Evolutionary conservation across 35 echinoderm and acorn worm genomes (phyloP), one percentile per base, ranked within the genome.

Genomic region (Ophiothrix spiculata): DNA sequence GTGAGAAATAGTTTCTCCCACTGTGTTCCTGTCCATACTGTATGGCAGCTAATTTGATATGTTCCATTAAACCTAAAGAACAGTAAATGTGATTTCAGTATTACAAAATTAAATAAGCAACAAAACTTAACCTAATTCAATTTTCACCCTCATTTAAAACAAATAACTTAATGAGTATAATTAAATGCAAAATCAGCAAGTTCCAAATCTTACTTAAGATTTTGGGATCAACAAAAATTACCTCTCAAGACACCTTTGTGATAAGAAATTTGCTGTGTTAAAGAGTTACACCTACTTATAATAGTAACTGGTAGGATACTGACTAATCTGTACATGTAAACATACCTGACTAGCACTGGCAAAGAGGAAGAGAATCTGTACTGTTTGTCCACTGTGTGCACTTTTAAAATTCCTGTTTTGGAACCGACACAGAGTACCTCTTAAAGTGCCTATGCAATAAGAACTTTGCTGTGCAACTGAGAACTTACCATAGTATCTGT

Each of bases 331-430:
- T 19, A 88, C 92, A 83, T 94, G 92, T 13, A 88, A 84, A 54
- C 90, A 88, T 11, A 94, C 56, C 74, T 94, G 92, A 46, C 92
- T 94, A 29, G 88, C 88, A 36, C 92, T 94, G 54, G 92, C 87
- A 90, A 83, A n/a, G 90, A 60, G 17, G 87, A 85, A 29, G 92
- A 88, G 77, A 87, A 94, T 32, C 69, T 39, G 33, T 87, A 94
- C 63, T 90, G 83, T 64, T 87, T 90, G 40, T 94, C 88, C 21
- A 73, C 87, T 69, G 85, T 79, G 42, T 94, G 56, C 6, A 90
- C 92, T 75, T 94, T 94, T 88, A 90, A 79, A 39, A 87, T 90
- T 88, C 92, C n/a, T n/a, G n/a, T n/a, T n/a, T n/a, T n/a, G n/a
- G n/a, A n/a, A n/a, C n/a, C n/a, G n/a, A n/a, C n/a, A n/a, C n/a